A percentile compares a stretch with the other conserved stretches of the same genome.
phyloP scores from a whole-genome alignment of 2,113 vertebrate species.

The Equus quagga region DNA sequence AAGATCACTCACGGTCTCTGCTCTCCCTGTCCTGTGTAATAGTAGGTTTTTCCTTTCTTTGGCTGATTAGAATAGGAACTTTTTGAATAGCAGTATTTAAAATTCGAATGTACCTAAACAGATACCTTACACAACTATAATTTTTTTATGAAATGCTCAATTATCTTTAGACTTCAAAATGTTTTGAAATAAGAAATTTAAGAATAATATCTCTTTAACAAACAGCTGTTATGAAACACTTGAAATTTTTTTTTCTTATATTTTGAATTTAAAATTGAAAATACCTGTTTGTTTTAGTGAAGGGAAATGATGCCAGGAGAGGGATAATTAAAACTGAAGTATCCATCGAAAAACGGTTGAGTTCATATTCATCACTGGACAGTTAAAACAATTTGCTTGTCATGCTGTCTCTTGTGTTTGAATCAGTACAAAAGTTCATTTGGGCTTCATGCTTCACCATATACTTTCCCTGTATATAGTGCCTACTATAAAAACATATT shows the following conservation, averaged over 20 bases:
- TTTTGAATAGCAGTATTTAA: conserved; percentile 30
- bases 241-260: background rate
- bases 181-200: conserved; percentile 40
- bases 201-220: background rate
- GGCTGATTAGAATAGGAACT: background rate
- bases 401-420: conserved; percentile 1
- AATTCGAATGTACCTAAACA: conserved; percentile 13
- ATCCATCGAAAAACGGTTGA: background rate
- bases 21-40: background rate
- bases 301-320: background rate
- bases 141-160: background rate
- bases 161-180: conserved; percentile 30
- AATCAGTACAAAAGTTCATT: background rate
- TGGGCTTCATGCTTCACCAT: background rate
- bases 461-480: background rate
- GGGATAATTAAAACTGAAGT: conserved; percentile 1
- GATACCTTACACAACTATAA: background rate
- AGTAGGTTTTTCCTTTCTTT: background rate
- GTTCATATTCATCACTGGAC: background rate
- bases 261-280: conserved; percentile 55
- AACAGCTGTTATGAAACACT: background rate
- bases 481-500: background rate
- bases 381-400: background rate
- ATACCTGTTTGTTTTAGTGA: background rate
- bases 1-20: background rate